Evolutionary conservation across 2,113 vertebrate genomes (phyloP).

Genomic region (Pedionomus torquatus): DNA sequence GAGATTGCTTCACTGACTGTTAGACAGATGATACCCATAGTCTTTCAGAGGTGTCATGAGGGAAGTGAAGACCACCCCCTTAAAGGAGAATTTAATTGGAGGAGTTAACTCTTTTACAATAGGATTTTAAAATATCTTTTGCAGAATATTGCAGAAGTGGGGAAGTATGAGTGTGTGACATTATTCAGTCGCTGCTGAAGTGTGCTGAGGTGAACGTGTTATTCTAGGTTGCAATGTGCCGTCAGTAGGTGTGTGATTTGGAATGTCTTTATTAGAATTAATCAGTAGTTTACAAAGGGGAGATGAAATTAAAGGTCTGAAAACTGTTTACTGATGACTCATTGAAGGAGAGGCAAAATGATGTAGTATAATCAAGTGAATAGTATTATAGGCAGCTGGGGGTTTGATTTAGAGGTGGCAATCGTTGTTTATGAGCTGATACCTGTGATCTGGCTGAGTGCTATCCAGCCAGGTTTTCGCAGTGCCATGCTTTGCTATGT

Average conservation of each 20-base stretch:
- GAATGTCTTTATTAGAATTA: slow-evolving; percentile 9
- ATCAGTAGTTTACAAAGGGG: neutral
- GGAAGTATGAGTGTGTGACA: neutral
- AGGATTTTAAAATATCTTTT: neutral
- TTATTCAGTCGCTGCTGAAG: neutral
- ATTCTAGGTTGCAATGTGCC: neutral
- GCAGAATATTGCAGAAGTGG: neutral
- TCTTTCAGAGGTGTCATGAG: neutral
- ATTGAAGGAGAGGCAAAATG: neutral
- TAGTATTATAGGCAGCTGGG: neutral
- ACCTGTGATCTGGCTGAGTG: neutral
- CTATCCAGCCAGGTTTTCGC: neutral
- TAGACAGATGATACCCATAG: neutral
- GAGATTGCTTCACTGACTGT: neutral
- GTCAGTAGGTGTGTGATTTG: neutral
- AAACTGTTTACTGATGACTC: slow-evolving; percentile 13
- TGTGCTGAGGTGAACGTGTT: neutral
- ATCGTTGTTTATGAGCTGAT: neutral
- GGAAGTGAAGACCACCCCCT: neutral
- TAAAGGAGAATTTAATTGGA: neutral
- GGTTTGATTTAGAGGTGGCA: neutral
- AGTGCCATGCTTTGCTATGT: neutral
- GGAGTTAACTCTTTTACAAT: neutral
- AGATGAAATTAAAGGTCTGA: neutral
- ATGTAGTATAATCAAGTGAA: neutral